Conservation (phyloP, 2,797 vertebrate genomes). For the Danio aesculapii region DNA sequence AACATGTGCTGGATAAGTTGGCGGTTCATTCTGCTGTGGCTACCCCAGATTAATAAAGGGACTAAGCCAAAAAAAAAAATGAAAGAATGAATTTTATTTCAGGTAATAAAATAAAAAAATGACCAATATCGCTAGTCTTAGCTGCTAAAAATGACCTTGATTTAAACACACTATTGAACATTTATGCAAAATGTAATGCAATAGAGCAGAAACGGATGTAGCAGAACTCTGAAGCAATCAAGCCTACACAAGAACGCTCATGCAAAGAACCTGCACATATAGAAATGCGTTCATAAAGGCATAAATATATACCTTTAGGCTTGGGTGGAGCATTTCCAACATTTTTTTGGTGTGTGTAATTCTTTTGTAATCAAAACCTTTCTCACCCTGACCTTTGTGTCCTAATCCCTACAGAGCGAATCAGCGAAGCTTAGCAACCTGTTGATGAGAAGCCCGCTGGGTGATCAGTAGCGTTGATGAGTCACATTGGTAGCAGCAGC, state of each 20-base stretch:
- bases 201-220: neutral
- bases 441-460: slow-evolving; percentile 54
- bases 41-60: too few species aligned
- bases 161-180: neutral
- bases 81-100: too few species aligned
- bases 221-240: neutral
- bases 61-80: too few species aligned
- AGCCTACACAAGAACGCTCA: neutral
- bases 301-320: neutral
- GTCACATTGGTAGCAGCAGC: slow-evolving; percentile 51
- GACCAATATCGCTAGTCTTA: too few species aligned
- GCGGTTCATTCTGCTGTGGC: too few species aligned
- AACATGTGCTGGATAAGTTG: too few species aligned
- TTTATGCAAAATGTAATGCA: neutral
- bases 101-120: too few species aligned
- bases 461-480: slow-evolving; percentile 58
- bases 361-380: slow-evolving; percentile 52
- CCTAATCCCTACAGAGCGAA: slow-evolving; percentile 55
- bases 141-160: too few species aligned
- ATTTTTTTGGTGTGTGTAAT: slow-evolving; percentile 27
- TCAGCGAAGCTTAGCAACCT: slow-evolving; percentile 58
- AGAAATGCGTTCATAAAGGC: neutral
- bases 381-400: slow-evolving; percentile 57
- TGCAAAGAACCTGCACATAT: neutral
- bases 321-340: slow-evolving; percentile 11